A percentile compares a stretch with the other conserved stretches of the same genome.
Evolutionary conservation across 1,140 invertebrate genomes (phyloP).

Genomic region (Onthophagus taurus): DNA sequence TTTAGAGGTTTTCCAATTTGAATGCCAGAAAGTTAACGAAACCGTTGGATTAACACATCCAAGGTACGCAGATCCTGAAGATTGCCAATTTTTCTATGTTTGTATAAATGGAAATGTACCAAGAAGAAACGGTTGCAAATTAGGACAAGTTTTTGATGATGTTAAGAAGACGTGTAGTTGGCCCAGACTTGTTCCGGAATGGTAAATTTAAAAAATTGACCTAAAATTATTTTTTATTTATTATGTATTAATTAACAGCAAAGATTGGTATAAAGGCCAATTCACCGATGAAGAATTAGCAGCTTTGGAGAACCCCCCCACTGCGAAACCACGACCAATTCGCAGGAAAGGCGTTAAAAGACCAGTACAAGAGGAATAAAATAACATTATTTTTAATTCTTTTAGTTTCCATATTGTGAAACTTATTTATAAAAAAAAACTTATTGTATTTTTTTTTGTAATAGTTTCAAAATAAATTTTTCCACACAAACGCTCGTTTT

Average conservation of each 20-base stretch:
- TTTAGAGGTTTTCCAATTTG: slow-evolving; percentile 73
- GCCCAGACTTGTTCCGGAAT: slow-evolving; percentile 83
- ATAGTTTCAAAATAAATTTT: not conserved
- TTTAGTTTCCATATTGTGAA: slow-evolving; percentile 2
- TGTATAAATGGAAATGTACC: slow-evolving; percentile 80
- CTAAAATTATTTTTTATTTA: slow-evolving; percentile 10
- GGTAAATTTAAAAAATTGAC: slow-evolving; percentile 46
- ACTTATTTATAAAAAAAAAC: not conserved
- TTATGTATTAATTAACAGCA: too few species aligned
- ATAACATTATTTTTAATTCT: not conserved
- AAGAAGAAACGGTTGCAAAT: slow-evolving; percentile 72
- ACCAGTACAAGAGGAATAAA: not conserved
- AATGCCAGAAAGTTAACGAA: slow-evolving; percentile 70
- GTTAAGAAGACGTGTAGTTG: slow-evolving; percentile 72
- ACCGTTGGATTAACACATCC: slow-evolving; percentile 67
- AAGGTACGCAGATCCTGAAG: slow-evolving; percentile 75
- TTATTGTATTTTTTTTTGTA: not conserved
- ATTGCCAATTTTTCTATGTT: slow-evolving; percentile 88
- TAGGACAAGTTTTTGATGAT: slow-evolving; percentile 87
- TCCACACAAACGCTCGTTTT: not conserved
- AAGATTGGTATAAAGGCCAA: slow-evolving; percentile 78
- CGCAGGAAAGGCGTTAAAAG: slow-evolving; percentile 10
- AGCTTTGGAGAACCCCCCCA: slow-evolving; percentile 63
- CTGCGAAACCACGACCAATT: slow-evolving; percentile 45
- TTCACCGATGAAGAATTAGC: slow-evolving; percentile 71